phyloP scores from a whole-genome alignment of 2,113 vertebrate genomes.

The Limnothrissa miodon region DNA sequence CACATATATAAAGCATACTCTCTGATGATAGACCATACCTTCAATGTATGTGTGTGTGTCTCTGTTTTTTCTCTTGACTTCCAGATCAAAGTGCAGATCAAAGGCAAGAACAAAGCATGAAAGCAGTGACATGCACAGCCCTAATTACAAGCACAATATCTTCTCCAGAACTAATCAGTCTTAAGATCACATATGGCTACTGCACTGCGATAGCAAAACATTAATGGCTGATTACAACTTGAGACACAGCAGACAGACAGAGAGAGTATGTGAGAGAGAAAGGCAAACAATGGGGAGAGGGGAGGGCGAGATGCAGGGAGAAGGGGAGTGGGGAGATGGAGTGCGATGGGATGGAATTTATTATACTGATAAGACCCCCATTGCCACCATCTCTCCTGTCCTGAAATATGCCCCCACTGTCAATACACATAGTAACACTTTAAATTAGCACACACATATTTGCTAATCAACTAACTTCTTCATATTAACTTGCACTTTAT shows the following conservation, averaged over 20 bases:
- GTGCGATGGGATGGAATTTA: not conserved
- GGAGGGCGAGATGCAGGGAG: too few species aligned
- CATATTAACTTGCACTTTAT: too few species aligned
- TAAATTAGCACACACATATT: too few species aligned
- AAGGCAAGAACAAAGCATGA: not conserved
- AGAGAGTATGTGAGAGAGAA: not conserved
- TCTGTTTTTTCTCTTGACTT: not conserved
- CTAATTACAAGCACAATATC: not conserved
- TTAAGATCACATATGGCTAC: not conserved
- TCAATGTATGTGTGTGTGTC: not conserved
- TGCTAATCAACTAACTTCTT: too few species aligned
- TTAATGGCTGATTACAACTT: not conserved
- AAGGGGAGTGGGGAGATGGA: not conserved
- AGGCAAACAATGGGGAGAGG: too few species aligned
- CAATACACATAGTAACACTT: too few species aligned
- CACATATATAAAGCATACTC: not conserved
- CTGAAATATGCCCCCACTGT: too few species aligned
- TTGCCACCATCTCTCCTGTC: too few species aligned
- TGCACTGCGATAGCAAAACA: not conserved
- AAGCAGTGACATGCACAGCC: not conserved
- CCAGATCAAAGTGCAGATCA: constrained; percentile 11
- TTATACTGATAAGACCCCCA: too few species aligned
- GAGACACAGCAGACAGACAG: not conserved
- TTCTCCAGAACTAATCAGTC: not conserved
- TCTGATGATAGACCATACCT: not conserved